Base-by-base conservation (phyloP, 2,113 vertebrate species). In the Gadus chalcogrammus region DNA sequence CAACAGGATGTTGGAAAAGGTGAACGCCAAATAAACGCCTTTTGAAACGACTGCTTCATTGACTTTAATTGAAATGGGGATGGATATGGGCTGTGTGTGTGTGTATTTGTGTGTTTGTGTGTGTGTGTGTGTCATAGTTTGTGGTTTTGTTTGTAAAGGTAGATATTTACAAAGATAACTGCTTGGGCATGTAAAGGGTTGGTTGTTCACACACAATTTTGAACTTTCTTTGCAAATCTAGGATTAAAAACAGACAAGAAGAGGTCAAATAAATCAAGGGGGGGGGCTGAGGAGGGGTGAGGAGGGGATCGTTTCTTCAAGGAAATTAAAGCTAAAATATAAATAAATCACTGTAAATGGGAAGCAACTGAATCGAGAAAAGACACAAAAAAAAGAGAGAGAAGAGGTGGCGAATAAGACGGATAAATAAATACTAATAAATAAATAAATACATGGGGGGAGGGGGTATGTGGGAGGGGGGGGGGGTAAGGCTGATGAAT, bases 391-490 rank as follows among this genome's bases (percentile, higher is more conserved):
- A n/a, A n/a, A n/a, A n/a, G n/a, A n/a, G n/a, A n/a, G n/a, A n/a
- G n/a, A 11, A 60, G 55, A 42, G 69, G 15, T 20, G 5, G 1
- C 13, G 12, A 17, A 17, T 59, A 59, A 31, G 60, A 58, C 17
- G 35, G 68, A 24, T 31, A 55, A 55, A 71, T 52, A 69, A 52
- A 48, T n/a, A 31, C 55, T 89, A 89, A 88, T 83, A 91, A 91
- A 88, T 89, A 88, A 87, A 81, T 87, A 90, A 90, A 91, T 27
- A 48, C 52, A 67, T 38, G 64, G 38, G 66, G 5, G 52, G 65
- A 17, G 8, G 58, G n/a, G 31, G 28, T 31, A 17, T n/a, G 66
- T n/a, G n/a, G 65, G 31, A 22, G 65, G 18, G 8, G 58, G 8
- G 58, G n/a, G 31, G 28, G 13, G 61, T 17, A 55, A 42, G 79